Evolutionary conservation across 2,888 invertebrate genomes (phyloP), one percentile per base, ranked within the genome.

Genomic region (Masnerella sp.): DNA sequence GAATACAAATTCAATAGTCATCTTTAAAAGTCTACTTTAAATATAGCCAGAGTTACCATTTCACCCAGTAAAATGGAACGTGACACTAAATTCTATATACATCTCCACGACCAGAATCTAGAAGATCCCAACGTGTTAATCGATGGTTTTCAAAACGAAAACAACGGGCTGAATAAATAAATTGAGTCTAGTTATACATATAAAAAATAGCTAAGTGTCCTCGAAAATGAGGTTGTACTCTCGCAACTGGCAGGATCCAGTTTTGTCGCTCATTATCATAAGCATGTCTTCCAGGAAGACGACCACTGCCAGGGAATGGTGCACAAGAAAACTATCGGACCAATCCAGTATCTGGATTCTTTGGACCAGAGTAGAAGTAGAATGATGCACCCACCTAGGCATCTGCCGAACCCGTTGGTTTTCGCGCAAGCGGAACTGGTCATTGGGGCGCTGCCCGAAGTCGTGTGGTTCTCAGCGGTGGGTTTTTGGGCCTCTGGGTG

Each of bases 301-400:
- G 32, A 25, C 59, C 72, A 65, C 17, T 67, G 36, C 12, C 49
- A 22, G 61, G 28, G 17, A 49, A 54, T 28, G 42, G 58, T 58
- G 22, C 15, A 65, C 14, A 56, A 1, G 20, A 67, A 54, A 22
- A 54, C 18, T 22, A 56, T 17, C 45, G 69, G 47, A 9, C 59
- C 61, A 47, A 69, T 75, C 64, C 68, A 64, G 49, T 12, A 20
- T 30, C 25, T 36, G 64, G 61, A 54, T 56, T 75, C 68, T 61
- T 51, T 64, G 49, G 79, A 81, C 62, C 78, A 80, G 78, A 85
- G 80, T 77, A 86, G 80, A 74, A 86, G 82, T 75, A 85, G 81
- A 81, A 85, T 81, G 79, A 86, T 83, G 82, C 85, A 86, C 85
- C 82, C 85, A 85, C 85, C 85, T 85, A 86, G 82, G 82, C 85